Evolutionary conservation across 2,888 invertebrate species (phyloP).

Genomic region (Cartodere bifasciata): DNA sequence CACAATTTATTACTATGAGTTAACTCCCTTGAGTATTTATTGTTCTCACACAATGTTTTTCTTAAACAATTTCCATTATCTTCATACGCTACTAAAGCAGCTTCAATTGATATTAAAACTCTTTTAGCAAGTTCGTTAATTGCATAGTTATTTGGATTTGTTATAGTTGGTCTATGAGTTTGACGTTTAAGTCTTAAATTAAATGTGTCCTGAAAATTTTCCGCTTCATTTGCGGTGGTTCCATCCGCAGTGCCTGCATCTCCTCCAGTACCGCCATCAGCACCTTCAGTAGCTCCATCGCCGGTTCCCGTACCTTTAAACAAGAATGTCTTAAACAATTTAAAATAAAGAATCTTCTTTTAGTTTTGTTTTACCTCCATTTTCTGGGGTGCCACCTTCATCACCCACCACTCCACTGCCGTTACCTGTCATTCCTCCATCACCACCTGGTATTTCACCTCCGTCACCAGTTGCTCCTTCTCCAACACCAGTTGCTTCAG

Average conservation of each 20-base stretch:
- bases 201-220: slow-evolving; percentile 12
- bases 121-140: slow-evolving; percentile 44
- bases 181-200: slow-evolving; percentile 31
- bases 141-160: slow-evolving; percentile 30
- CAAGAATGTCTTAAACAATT: no score
- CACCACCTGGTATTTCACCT: slow-evolving; percentile 5
- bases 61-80: slow-evolving; percentile 48
- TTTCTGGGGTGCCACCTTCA: slow-evolving; percentile 2
- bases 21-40: slow-evolving; percentile 45
- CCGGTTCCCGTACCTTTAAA: slow-evolving; percentile 5
- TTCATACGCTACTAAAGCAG: slow-evolving; percentile 38
- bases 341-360: no score
- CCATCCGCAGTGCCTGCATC: slow-evolving; percentile 1
- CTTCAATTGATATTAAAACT: slow-evolving; percentile 43
- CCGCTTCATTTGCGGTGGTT: slow-evolving; percentile 4
- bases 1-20: slow-evolving; percentile 48
- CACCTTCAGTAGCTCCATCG: slow-evolving; percentile 8
- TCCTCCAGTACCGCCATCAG: slow-evolving; percentile 10
- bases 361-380: slow-evolving; percentile 1
- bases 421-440: slow-evolving; percentile 5
- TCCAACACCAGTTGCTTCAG: slow-evolving; percentile 7
- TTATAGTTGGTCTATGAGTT: slow-evolving; percentile 17
- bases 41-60: slow-evolving; percentile 52
- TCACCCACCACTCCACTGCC: slow-evolving; percentile 7
- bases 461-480: slow-evolving; percentile 9